phyloP scores from a whole-genome alignment of 2,797 vertebrate species.

The Myioborus miniatus region DNA sequence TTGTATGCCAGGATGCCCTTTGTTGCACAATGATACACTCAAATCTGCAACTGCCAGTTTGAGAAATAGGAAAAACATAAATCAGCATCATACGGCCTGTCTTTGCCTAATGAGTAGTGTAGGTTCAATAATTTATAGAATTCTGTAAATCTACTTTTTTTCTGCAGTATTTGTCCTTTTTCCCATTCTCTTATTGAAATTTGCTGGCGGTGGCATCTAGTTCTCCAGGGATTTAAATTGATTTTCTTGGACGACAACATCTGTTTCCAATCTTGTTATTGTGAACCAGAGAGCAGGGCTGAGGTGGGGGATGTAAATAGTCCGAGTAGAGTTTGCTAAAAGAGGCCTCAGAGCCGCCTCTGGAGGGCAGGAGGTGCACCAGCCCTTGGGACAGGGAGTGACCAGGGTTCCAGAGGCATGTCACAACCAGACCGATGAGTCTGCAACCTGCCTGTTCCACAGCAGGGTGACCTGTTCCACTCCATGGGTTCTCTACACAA shows the following conservation, averaged over 20 bases:
- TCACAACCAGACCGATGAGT: background rate
- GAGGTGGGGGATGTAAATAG: background rate
- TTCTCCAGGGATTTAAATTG: background rate
- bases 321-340: background rate
- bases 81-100: background rate
- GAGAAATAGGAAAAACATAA: background rate
- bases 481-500: background rate
- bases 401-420: background rate
- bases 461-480: background rate
- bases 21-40: background rate
- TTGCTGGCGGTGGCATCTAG: background rate
- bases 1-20: background rate
- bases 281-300: background rate
- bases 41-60: background rate
- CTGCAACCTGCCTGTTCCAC: background rate
- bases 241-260: background rate
- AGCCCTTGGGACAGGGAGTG: background rate
- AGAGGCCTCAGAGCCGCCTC: background rate
- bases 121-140: background rate
- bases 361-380: background rate
- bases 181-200: accelerated
- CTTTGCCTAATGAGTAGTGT: background rate
- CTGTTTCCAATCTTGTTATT: background rate
- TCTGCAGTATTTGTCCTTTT: background rate
- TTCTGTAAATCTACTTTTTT: background rate